Conservation (phyloP, 2,888 invertebrate species). For the Acleris cristana region DNA sequence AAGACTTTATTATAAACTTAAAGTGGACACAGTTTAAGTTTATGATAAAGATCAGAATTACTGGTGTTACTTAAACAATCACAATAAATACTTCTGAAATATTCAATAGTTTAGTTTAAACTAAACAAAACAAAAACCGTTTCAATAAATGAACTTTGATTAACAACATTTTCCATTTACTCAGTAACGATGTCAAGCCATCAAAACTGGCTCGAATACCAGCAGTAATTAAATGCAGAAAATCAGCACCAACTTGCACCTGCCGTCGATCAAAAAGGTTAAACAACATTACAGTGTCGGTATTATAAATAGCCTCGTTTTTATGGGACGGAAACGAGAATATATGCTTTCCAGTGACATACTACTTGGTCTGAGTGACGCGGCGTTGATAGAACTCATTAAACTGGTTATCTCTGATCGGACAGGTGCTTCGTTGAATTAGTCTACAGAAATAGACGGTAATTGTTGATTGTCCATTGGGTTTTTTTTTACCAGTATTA, state of each 20-base stretch:
- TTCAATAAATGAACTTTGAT: no score
- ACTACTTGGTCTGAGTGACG: slow-evolving; percentile 48
- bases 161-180: no score
- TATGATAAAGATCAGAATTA: no score
- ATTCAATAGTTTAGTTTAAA: no score
- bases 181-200: no score
- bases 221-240: slow-evolving; percentile 49
- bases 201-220: slow-evolving; percentile 34
- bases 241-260: slow-evolving; percentile 50
- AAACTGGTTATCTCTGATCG: slow-evolving; percentile 58
- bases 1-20: no score
- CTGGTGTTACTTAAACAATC: no score
- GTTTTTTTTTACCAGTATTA: slow-evolving; percentile 58
- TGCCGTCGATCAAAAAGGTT: slow-evolving; percentile 51
- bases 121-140: no score
- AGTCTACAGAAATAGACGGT: slow-evolving; percentile 58
- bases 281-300: slow-evolving; percentile 46
- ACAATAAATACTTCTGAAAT: no score
- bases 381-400: slow-evolving; percentile 51
- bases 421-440: slow-evolving; percentile 66
- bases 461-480: slow-evolving; percentile 55
- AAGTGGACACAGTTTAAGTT: no score
- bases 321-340: slow-evolving; percentile 17
- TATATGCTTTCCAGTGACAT: slow-evolving; percentile 40
- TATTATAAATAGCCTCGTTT: slow-evolving; percentile 20